Conservation (phyloP, 37 sponge, comb jelly and placozoan genomes). For the Haliclona indistincta region DNA sequence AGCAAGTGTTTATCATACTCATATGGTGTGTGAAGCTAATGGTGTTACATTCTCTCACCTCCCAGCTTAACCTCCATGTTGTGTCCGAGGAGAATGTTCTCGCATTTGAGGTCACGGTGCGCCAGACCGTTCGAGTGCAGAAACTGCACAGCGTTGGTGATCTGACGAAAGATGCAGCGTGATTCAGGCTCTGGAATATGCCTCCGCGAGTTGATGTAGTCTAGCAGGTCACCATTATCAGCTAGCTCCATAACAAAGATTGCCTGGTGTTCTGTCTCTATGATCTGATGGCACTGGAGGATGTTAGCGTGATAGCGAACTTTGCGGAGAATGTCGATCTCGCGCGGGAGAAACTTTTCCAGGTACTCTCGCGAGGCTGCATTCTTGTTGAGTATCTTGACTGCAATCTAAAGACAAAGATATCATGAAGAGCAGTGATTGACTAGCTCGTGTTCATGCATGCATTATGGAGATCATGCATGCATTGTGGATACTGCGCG, state of each 20-base stretch:
- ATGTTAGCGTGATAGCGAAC: conserved; percentile 69
- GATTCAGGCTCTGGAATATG: conserved; percentile 76
- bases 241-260: conserved; percentile 92
- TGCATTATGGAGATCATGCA: background rate
- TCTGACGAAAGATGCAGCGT: conserved; percentile 60
- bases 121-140: conserved; percentile 67
- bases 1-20: background rate
- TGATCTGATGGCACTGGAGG: conserved; percentile 57
- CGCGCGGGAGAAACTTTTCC: conserved; percentile 86
- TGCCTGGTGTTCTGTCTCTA: conserved; percentile 70
- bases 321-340: conserved; percentile 71
- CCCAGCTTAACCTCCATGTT: conserved; percentile 79
- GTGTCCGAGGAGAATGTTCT: conserved; percentile 83
- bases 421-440: background rate
- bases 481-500: background rate
- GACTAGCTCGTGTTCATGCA: background rate
- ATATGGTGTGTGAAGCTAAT: background rate
- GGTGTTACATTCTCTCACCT: conserved; percentile 46
- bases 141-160: conserved; percentile 56
- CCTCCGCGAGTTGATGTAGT: conserved; percentile 79
- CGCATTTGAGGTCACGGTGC: conserved; percentile 94
- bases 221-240: conserved; percentile 88
- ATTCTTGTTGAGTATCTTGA: conserved; percentile 85
- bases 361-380: conserved; percentile 80
- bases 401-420: conserved; percentile 73